Conservation (phyloP, 2,888 invertebrate genomes). For the Ceratothoa steindachneri region DNA sequence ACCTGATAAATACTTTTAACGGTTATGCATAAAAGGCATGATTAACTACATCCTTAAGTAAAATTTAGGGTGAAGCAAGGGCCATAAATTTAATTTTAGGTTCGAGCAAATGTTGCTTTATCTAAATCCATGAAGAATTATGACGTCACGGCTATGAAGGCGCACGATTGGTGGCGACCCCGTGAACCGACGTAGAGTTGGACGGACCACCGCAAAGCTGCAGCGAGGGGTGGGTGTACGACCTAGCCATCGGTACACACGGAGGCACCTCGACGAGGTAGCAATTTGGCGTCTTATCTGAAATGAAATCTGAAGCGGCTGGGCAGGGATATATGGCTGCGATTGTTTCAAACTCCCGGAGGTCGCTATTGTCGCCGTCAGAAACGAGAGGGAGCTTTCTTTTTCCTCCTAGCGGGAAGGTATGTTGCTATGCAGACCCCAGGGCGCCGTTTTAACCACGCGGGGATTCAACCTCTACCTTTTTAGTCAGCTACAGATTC, state of each 20-base stretch:
- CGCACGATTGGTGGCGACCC: neutral
- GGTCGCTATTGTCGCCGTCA: slow-evolving; percentile 1
- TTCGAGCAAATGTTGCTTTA: neutral
- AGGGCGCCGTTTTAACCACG: too few species aligned
- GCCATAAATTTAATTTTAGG: neutral
- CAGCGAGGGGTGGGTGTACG: neutral
- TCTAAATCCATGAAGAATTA: slow-evolving; percentile 7
- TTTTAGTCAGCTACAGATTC: neutral
- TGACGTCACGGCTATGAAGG: neutral
- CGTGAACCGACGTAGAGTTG: neutral
- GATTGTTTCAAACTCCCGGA: slow-evolving; percentile 6
- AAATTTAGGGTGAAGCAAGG: neutral
- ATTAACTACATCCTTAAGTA: neutral
- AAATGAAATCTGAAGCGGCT: neutral
- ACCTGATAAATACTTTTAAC: neutral
- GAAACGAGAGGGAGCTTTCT: neutral
- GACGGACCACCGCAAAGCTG: neutral
- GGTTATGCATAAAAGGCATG: neutral
- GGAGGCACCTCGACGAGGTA: neutral
- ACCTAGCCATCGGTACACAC: neutral
- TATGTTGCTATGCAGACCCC: too few species aligned
- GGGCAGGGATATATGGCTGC: slow-evolving; percentile 10
- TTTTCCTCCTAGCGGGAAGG: neutral
- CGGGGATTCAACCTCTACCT: too few species aligned
- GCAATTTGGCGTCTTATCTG: slow-evolving; percentile 9